These are phyloP conservation scores for Pristionchus arcanus DNA, from an alignment of 2,888 invertebrate genomes.

Conservation along the genomic window DNA sequence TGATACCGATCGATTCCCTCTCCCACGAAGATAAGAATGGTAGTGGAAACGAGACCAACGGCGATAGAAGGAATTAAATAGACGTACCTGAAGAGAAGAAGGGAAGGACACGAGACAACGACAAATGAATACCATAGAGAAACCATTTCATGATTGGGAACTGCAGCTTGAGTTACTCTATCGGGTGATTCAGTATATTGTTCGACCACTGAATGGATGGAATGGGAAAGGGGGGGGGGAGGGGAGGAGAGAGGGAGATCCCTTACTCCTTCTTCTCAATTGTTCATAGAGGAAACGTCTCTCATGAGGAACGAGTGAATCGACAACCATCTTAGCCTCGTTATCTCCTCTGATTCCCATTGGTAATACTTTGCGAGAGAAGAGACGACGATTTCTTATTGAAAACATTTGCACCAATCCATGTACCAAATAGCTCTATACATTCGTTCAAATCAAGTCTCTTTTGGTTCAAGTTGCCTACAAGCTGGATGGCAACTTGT, in stretches of 20 bases:
- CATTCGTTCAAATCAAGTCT: too few relatives aligned
- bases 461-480: too few relatives aligned
- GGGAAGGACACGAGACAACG: neutral
- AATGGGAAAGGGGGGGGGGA: neutral
- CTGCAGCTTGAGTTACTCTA: slow-evolving; percentile 5
- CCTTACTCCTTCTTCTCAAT: slow-evolving; percentile 26
- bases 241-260: neutral
- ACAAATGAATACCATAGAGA: slow-evolving; percentile 2
- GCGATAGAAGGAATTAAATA: slow-evolving; percentile 18
- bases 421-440: neutral
- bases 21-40: slow-evolving; percentile 36
- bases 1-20: slow-evolving; percentile 50
- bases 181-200: slow-evolving; percentile 37
- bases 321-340: slow-evolving; percentile 39
- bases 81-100: slow-evolving; percentile 26
- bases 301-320: slow-evolving; percentile 32
- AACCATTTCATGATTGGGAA: slow-evolving; percentile 16
- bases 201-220: slow-evolving; percentile 14
- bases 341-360: slow-evolving; percentile 28
- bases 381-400: slow-evolving; percentile 16
- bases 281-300: slow-evolving; percentile 26
- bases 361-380: slow-evolving; percentile 47
- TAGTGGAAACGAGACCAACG: slow-evolving; percentile 1
- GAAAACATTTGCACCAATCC: neutral
- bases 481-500: too few relatives aligned